Conservation (phyloP, 2,113 vertebrate species). For the Larimichthys crocea region DNA sequence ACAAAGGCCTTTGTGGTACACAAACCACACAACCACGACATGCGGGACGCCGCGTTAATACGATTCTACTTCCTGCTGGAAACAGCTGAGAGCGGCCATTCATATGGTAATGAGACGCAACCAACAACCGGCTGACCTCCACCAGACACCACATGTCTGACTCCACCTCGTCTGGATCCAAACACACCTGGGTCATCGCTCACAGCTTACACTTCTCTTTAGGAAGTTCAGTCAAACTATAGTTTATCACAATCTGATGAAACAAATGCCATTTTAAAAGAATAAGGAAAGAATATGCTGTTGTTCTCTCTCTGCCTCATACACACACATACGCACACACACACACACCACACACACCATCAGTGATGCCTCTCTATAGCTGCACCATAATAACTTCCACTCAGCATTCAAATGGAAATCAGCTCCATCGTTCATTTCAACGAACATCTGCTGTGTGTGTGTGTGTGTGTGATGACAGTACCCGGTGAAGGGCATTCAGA, state of each 20-base stretch:
- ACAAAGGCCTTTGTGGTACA: constrained; percentile 23
- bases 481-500: constrained; percentile 51
- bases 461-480: constrained; percentile 3
- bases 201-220: not conserved
- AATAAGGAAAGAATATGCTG: not conserved
- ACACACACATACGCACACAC: not conserved
- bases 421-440: constrained; percentile 67
- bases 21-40: not conserved
- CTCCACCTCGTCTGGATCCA: not conserved
- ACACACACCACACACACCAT: constrained; percentile 15
- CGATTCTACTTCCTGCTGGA: constrained; percentile 24
- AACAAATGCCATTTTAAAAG: not conserved
- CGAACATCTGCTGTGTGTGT: constrained; percentile 68
- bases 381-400: constrained; percentile 64
- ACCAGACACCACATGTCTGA: constrained; percentile 23
- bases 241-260: not conserved
- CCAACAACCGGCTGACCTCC: constrained; percentile 36
- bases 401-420: constrained; percentile 77
- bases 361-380: constrained; percentile 35
- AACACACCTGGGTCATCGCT: constrained; percentile 19
- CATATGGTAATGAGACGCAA: constrained; percentile 46
- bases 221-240: not conserved
- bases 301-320: not conserved
- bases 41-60: not conserved
- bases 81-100: constrained; percentile 43